phyloP scores from a whole-genome alignment of 2,797 vertebrate genomes.

The Percopsis omiscomaycus region DNA sequence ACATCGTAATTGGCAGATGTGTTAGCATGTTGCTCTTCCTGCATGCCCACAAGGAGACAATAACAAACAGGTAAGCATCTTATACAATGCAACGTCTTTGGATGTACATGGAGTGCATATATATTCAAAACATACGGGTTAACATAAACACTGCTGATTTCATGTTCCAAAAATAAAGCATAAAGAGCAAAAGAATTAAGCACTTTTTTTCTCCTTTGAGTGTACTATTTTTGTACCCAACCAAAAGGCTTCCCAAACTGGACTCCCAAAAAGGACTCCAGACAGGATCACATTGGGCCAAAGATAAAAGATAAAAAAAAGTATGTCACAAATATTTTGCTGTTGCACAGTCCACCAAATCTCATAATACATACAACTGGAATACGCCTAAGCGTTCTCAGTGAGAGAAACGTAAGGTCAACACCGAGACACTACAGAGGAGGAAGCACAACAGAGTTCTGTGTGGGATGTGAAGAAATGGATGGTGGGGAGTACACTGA shows the following conservation, averaged over 20 bases:
- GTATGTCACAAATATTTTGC: too few species aligned
- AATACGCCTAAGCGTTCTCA: too few species aligned
- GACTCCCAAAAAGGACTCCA: background rate
- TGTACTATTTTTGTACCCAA: conserved; percentile 5
- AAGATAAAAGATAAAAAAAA: background rate
- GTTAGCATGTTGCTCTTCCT: conserved; percentile 99
- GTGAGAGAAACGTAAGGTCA: conserved; percentile 25
- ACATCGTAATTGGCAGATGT: conserved; percentile 99
- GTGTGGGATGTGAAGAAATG: conserved; percentile 21
- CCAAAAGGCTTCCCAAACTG: background rate
- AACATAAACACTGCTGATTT: conserved; percentile 71
- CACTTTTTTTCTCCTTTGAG: background rate
- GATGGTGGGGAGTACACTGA: conserved; percentile 35
- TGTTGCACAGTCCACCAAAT: too few species aligned
- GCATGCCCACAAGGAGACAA: conserved; percentile 63
- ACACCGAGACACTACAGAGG: conserved; percentile 77
- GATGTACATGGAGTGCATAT: background rate
- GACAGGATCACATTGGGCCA: background rate
- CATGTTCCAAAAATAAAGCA: conserved; percentile 61
- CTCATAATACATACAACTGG: too few species aligned
- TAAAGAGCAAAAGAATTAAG: conserved; percentile 40
- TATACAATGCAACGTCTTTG: background rate
- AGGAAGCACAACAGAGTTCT: conserved; percentile 38
- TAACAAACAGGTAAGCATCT: conserved; percentile 41
- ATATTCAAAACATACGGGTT: background rate